Base-by-base conservation (phyloP, 2,888 invertebrate species). In the Plusia festucae region DNA sequence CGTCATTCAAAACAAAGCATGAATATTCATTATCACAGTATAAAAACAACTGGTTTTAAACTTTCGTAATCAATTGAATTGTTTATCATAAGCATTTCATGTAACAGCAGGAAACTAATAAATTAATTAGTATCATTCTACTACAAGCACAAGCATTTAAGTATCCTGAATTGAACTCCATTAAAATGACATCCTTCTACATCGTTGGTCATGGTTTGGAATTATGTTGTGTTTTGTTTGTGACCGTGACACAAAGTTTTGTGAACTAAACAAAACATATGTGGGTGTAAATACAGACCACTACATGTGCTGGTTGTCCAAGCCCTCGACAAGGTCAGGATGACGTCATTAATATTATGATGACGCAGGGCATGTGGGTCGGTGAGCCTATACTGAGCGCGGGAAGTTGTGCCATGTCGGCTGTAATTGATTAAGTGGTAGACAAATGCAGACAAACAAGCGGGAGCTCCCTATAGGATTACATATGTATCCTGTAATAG, bases 321-420 rank as follows among this genome's bases (percentile, higher is more conserved):
- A 85, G 85, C 91, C 92, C 92, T 82, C 67, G 81, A 76, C 92
- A 91, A 94, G 93, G 94, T 89, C 91, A 60, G 68, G 76, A 68
- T 93, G 93, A 93, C 93, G 93, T 93, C 92, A 93, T 83, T 76
- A 73, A 82, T 86, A 84, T 84, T 86, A 87, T 86, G 89, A 87
- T 90, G 88, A 85, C 88, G 86, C 86, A 88, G 91, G 90, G 89
- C 90, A 91, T 88, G 85, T 88, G 90, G 89, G 87, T 82, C 82
- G 85, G 73, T 75, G 82, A 79, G 73, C 73, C 66, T 73, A 69
- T 81, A 81, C 79, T 78, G 73, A 76, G 70, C 81, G 82, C 85
- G 88, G 91, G 89, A 89, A 85, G 86, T 84, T 71, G 76, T 78
- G 69, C 82, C 73, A 73, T 67, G 72, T 69, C 53, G 73, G 81